Base-by-base conservation (phyloP, 2,888 invertebrate genomes). In the Dicyrtomina minuta region DNA sequence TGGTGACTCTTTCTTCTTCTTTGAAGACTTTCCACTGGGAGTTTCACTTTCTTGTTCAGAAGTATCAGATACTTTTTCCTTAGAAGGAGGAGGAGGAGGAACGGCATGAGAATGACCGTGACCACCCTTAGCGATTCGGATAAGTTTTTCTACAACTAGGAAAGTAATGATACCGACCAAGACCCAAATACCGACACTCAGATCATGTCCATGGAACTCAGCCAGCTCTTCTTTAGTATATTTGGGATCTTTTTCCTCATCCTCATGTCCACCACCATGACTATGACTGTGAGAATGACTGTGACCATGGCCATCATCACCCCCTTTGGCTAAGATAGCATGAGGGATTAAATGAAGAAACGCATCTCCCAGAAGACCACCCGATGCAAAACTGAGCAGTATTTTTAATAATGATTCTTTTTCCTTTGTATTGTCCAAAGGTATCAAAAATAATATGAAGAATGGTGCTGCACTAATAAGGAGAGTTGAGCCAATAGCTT, bases 291-390 rank as follows among this genome's bases (percentile, higher is more conserved):
- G 71, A 79, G 80, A 24, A 70, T 66, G 75, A 85, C 84, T 0
- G 80, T 78, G 67, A 81, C 81, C 13, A 79, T 33, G 33, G 68
- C 62, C 66, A 13, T 22, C 71, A 33, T 39, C 68, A 5, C 74
- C 77, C 8, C 72, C 76, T 64, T 78, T 74, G 0, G 88, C 87
- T 75, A 85, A 85, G 33, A 90, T 86, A 58, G 99, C 96, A 83
- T 99, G 99, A 1, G 99, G 99, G 80, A 99, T 99, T 74, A 99
- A 85, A 84, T 99, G 99, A 6, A 99, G 86, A 82, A 99, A 99
- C 0, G 99, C 98, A 85, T 99, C 99, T 8, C 99, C 99, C 0
- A 99, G 85, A 15, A 99, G 86, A 56, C 99, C 95, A 53, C 96
- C 95, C 1, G 96, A 94, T 0, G 96, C 96, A 83, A 96, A 96